A percentile compares a stretch with the other conserved stretches of the same genome.
These are phyloP conservation scores for Bambusicola thoracicus DNA, from an alignment of 2,113 vertebrate species.

Conservation along the genomic window DNA sequence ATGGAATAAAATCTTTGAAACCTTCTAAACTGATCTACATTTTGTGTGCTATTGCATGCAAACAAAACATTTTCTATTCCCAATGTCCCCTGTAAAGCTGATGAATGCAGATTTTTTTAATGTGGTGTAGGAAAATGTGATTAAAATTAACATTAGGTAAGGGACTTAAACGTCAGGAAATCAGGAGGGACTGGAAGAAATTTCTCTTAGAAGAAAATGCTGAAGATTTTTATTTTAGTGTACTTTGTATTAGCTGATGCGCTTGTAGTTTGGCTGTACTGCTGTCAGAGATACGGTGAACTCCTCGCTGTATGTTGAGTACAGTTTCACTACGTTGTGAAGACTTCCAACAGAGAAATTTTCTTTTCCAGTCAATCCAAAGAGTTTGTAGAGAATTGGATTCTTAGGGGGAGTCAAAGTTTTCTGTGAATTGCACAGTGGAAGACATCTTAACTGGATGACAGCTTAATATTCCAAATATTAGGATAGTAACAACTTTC, in stretches of 20 bases:
- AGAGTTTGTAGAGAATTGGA: neutral
- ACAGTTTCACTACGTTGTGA: neutral
- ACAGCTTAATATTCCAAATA: neutral
- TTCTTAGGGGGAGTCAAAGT: neutral
- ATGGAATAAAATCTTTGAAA: neutral
- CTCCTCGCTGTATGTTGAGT: neutral
- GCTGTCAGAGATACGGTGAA: neutral
- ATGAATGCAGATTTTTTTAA: neutral
- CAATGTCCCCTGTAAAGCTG: neutral
- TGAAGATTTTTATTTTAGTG: neutral
- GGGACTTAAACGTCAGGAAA: neutral
- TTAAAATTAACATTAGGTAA: neutral
- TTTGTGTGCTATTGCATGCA: neutral
- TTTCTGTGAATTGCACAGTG: neutral
- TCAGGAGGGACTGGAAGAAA: neutral
- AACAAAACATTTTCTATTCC: neutral
- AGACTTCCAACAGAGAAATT: neutral
- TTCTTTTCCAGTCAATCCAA: neutral
- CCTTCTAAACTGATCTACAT: neutral
- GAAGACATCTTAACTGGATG: neutral
- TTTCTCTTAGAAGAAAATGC: neutral
- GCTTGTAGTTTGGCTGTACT: neutral
- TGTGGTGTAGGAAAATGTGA: neutral
- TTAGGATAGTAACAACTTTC: neutral
- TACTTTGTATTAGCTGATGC: neutral